These are phyloP conservation scores for Notodonta dromedarius DNA, from an alignment of 2,888 invertebrate genomes.

Conservation along the genomic window DNA sequence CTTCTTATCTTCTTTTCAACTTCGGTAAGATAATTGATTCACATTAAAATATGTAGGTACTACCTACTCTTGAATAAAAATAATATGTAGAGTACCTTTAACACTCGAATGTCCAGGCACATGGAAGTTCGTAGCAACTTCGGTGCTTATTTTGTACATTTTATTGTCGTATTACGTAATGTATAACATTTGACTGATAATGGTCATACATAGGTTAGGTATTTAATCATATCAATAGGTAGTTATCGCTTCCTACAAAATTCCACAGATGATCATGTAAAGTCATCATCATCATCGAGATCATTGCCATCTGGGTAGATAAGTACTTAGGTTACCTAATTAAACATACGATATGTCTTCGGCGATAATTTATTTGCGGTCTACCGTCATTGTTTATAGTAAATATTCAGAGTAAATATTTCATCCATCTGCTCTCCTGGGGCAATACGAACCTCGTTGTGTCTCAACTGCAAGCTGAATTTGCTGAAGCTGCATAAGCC, in stretches of 20 bases:
- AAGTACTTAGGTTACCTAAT: too few relatives aligned
- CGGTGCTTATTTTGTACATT: slow-evolving; percentile 5
- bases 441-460: too few relatives aligned
- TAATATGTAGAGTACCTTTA: neutral
- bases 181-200: slow-evolving; percentile 9
- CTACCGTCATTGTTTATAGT: too few relatives aligned
- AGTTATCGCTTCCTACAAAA: neutral
- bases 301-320: too few relatives aligned
- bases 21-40: neutral
- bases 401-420: too few relatives aligned
- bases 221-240: neutral
- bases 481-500: too few relatives aligned
- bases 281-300: neutral
- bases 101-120: neutral
- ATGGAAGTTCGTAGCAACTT: neutral
- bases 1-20: neutral
- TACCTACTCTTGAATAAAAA: neutral
- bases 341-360: too few relatives aligned
- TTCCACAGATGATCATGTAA: neutral
- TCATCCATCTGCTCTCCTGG: too few relatives aligned
- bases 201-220: too few relatives aligned
- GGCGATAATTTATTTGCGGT: too few relatives aligned
- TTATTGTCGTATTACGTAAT: slow-evolving; percentile 9
- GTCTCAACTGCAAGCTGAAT: too few relatives aligned
- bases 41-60: neutral